These are phyloP conservation scores for Plodia interpunctella DNA, from an alignment of 1,140 invertebrate species.

Conservation along the genomic window DNA sequence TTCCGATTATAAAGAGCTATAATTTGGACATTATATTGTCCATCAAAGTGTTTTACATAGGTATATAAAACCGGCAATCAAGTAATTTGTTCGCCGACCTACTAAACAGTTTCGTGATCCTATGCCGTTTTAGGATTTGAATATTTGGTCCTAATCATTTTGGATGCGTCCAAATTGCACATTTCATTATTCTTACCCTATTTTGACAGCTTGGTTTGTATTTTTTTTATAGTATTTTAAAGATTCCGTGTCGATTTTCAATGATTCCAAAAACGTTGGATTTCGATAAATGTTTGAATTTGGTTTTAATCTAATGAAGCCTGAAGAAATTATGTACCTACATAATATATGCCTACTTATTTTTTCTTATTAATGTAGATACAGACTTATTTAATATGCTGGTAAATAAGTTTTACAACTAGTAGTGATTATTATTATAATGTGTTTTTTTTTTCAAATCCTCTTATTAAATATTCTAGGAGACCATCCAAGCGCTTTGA, in stretches of 20 bases:
- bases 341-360: too few relatives aligned
- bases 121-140: slow-evolving; percentile 44
- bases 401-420: too few relatives aligned
- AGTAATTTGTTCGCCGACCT: slow-evolving; percentile 68
- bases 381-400: too few relatives aligned
- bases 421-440: too few relatives aligned
- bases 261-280: background rate
- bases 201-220: background rate
- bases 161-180: slow-evolving; percentile 1
- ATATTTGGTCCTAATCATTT: slow-evolving; percentile 18
- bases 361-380: too few relatives aligned
- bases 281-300: too few relatives aligned
- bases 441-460: too few relatives aligned
- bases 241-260: background rate
- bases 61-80: slow-evolving; percentile 67
- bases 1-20: slow-evolving; percentile 71
- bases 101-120: slow-evolving; percentile 58
- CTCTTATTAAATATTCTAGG: too few relatives aligned
- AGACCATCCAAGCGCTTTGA: too few relatives aligned
- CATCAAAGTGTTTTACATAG: slow-evolving; percentile 72
- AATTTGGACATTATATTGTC: slow-evolving; percentile 74
- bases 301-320: too few relatives aligned
- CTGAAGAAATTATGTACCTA: too few relatives aligned
- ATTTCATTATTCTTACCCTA: background rate
- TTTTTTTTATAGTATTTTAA: background rate